Evolutionary conservation across 2,888 invertebrate genomes (phyloP), one percentile per base, ranked within the genome.

Genomic region (Enchytraeus crypticus): DNA sequence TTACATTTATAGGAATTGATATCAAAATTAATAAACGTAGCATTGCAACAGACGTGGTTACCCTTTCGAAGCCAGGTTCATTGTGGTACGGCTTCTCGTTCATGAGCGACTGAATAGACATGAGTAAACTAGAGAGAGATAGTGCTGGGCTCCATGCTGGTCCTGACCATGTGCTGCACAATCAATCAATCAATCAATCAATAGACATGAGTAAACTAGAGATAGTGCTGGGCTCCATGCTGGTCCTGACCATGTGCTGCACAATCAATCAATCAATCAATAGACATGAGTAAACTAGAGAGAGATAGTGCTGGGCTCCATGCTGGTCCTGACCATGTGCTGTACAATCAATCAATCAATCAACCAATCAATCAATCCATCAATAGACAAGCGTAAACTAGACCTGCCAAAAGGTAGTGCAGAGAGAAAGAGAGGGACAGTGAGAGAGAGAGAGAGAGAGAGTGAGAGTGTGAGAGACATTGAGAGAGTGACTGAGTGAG

Each of bases 51-150:
- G n/a, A n/a, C n/a, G n/a, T n/a, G n/a, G n/a, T n/a, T n/a, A 82
- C 83, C 72, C 76, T 77, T 72, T 84, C 83, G 74, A 82, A 84
- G 29, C 84, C 84, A 27, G 85, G 85, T 74, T 85, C 85, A 74
- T 85, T 85, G 73, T 83, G 84, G 72, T 84, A 85, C 4, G 85
- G 85, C 67, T 84, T 83, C 66, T 84, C 84, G 70, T 83, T 84
- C 72, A 85, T 79, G 18, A 85, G 74, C 43, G 84, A 84, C 77
- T 85, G 84, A 61, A 85, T 83, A 4, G 83, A 83, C 51, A 84
- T 79, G 5, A 84, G 76, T 30, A 84, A 79, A 68, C 81, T 81
- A 5, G 82, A 81, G 33, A 84, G 70, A 69, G 81, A 82, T 66
- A 82, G 81, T 3, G 83, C 83, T 3, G 84, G 83, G 69, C 82